Evolutionary conservation across 2,888 invertebrate genomes (phyloP), one percentile per base, ranked within the genome.

Genomic region (Arctia plantaginis): DNA sequence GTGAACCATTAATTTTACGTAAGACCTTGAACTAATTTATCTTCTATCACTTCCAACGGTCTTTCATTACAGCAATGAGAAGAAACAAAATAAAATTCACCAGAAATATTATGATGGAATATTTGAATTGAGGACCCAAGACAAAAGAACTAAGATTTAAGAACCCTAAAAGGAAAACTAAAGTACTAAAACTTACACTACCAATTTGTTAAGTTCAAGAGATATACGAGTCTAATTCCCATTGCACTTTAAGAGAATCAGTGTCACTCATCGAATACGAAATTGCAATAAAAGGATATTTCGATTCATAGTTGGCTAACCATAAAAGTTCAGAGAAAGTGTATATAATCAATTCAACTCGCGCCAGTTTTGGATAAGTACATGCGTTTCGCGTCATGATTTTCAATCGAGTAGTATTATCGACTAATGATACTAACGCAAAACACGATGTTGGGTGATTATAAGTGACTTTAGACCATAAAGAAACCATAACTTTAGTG

Each of bases 401-500:
- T 84, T 83, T 81, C 79, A 79, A 84, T 86, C 79, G 82, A 79
- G 72, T 80, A 78, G 78, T 79, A 77, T 82, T 81, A 78, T 73
- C 71, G 67, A 73, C 65, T 80, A 83, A 78, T 82, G 79, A 77
- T 78, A 72, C 51, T 80, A 71, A 85, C 75, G 82, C 79, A 78
- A 82, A 86, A 76, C 83, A 77, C 79, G 81, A 78, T 74, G 85
- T 87, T 88, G 85, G 82, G 85, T 82, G 85, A 86, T 83, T 83
- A 85, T 79, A 85, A 84, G 30, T 30, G 77, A 82, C 80, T 82
- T 84, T 66, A 55, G 72, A 77, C 75, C 66, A 66, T 79, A 70
- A 80, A 87, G 88, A 86, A 87, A 90, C 88, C 88, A 88, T 90
- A 88, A 89, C 85, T 85, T 85, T 83, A 93, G 95, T 93, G 95